Percentiles rank a stretch among this genome's conserved stretches.
Conservation (phyloP, 2,113 vertebrate genomes). For the Catharus fuscescens region DNA sequence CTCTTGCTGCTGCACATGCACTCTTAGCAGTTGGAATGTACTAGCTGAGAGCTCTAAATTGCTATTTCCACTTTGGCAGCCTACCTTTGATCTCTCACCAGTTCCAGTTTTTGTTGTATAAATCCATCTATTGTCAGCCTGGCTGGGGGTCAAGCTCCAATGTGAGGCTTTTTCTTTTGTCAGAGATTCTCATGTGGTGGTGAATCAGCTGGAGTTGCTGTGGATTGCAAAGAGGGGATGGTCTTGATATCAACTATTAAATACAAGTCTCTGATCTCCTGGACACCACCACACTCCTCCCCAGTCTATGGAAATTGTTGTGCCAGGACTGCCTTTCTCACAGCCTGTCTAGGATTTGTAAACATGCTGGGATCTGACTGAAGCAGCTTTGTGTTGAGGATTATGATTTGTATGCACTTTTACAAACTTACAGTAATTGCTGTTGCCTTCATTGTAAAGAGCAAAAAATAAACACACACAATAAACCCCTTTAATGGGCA, state of each 20-base stretch:
- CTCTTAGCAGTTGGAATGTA: not conserved
- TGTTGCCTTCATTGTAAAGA: slow-evolving; percentile 63
- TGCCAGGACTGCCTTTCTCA: slow-evolving; percentile 52
- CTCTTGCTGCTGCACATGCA: not conserved
- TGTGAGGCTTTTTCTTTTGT: not conserved
- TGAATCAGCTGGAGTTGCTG: not conserved
- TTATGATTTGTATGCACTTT: slow-evolving; percentile 52
- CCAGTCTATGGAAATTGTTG: not conserved
- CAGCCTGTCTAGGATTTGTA: slow-evolving; percentile 9
- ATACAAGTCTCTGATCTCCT: not conserved
- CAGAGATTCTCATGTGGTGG: not conserved
- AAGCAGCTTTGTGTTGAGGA: slow-evolving; percentile 49
- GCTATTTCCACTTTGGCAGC: not conserved
- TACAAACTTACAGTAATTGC: slow-evolving; percentile 69
- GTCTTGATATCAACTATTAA: not conserved
- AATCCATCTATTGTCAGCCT: not conserved
- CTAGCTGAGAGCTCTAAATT: not conserved
- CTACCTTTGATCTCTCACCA: not conserved
- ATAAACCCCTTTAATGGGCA: slow-evolving; percentile 49
- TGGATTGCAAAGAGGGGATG: not conserved
- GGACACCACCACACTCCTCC: not conserved
- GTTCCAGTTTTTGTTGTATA: not conserved
- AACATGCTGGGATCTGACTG: slow-evolving; percentile 16
- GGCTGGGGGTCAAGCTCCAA: not conserved
- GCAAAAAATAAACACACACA: slow-evolving; percentile 61